phyloP scores from a whole-genome alignment of 2,797 vertebrate genomes.

The Austrolebias charrua region DNA sequence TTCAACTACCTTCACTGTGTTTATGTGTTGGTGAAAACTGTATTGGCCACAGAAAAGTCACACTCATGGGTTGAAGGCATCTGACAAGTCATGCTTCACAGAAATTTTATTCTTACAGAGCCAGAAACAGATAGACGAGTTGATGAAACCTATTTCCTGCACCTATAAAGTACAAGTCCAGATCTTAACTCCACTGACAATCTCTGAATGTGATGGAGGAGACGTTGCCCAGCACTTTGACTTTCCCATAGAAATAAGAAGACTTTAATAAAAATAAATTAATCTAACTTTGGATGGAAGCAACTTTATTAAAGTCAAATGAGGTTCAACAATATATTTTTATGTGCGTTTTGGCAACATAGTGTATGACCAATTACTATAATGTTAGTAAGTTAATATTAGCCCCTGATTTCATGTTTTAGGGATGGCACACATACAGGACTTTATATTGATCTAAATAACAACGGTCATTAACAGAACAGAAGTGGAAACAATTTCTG shows the following conservation, averaged over 20 bases:
- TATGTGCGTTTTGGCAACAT: neutral
- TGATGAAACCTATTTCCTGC: conserved; percentile 16
- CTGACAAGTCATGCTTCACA: conserved; percentile 9
- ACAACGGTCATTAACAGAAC: conserved; percentile 36
- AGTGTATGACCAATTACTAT: no score
- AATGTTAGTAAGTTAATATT: no score
- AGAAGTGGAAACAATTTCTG: conserved; percentile 47
- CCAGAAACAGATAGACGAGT: neutral
- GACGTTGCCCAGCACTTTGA: no score
- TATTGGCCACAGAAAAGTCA: neutral
- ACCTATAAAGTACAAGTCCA: neutral
- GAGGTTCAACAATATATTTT: neutral
- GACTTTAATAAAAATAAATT: neutral
- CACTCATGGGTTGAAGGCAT: conserved; percentile 1
- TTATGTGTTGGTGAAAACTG: conserved; percentile 9
- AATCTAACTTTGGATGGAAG: no score
- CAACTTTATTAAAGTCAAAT: no score
- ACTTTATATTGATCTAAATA: conserved; percentile 19
- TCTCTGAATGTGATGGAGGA: neutral
- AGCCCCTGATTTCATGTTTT: no score
- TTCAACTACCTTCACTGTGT: conserved; percentile 19
- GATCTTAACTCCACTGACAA: neutral
- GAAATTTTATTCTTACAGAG: conserved; percentile 14
- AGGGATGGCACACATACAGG: no score
- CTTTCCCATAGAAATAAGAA: neutral